Conservation (phyloP, 2,797 vertebrate species). For the Spinus pinus region DNA sequence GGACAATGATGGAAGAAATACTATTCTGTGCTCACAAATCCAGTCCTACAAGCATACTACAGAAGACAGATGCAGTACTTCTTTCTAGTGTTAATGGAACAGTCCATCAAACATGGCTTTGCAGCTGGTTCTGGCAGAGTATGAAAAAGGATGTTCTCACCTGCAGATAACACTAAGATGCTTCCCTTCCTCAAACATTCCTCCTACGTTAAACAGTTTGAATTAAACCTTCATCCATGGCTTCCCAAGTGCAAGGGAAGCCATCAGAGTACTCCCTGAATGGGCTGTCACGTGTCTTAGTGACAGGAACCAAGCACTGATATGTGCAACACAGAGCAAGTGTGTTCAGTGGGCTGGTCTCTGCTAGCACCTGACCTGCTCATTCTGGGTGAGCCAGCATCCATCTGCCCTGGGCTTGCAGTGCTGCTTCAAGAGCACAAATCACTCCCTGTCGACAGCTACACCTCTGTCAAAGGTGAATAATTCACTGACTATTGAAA, state of each 20-base stretch:
- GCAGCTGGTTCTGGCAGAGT: not conserved
- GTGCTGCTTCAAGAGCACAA: not conserved
- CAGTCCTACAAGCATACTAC: not conserved
- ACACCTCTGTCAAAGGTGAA: not conserved
- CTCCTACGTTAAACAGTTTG: not conserved
- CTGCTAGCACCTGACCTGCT: too few relatives aligned
- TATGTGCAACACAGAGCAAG: fast-evolving
- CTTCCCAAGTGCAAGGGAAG: not conserved
- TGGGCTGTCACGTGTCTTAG: not conserved
- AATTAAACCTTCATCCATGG: not conserved
- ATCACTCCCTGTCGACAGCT: not conserved
- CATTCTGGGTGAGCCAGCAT: not conserved
- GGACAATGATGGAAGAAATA: not conserved
- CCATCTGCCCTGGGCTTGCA: too few relatives aligned
- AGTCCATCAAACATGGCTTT: not conserved
- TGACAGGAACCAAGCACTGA: not conserved
- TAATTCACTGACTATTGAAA: not conserved
- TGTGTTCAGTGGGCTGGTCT: not conserved
- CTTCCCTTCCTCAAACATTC: not conserved
- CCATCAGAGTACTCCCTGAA: not conserved
- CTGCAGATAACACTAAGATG: not conserved
- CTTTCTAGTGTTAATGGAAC: not conserved
- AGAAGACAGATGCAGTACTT: not conserved
- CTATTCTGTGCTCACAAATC: not conserved
- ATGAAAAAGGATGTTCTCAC: not conserved